phyloP scores from a whole-genome alignment of 2,797 vertebrate genomes.

The Myotis pilosus region DNA sequence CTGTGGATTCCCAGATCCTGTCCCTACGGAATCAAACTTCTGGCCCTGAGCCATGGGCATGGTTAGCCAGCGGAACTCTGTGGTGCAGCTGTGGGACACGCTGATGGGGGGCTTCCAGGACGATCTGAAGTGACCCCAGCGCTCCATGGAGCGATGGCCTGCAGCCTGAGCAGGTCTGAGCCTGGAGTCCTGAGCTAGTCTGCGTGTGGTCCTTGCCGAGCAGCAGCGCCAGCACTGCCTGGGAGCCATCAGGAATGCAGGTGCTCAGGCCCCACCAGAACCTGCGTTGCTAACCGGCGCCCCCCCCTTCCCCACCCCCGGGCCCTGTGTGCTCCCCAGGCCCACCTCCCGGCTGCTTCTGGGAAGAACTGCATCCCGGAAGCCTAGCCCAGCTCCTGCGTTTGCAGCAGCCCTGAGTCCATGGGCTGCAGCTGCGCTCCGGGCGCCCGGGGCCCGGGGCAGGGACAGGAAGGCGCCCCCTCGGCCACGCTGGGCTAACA shows the following conservation, averaged over 20 bases:
- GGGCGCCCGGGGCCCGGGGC: accelerated
- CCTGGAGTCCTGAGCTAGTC: not conserved
- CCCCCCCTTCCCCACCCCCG: too few relatives aligned
- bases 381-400: accelerated
- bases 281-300: too few relatives aligned
- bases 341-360: not conserved
- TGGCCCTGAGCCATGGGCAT: not conserved
- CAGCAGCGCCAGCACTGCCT: accelerated
- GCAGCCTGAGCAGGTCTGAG: not conserved
- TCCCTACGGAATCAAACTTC: not conserved
- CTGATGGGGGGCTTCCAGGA: not conserved
- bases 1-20: not conserved
- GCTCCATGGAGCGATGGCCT: not conserved
- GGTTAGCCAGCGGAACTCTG: not conserved
- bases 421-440: not conserved
- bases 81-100: not conserved
- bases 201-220: not conserved
- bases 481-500: accelerated
- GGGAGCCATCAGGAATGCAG: not conserved
- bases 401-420: not conserved
- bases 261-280: not conserved
- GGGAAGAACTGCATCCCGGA: not conserved
- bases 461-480: not conserved
- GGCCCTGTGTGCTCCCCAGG: too few relatives aligned
- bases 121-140: not conserved